These are phyloP conservation scores for Caenorhabditis japonica DNA, from an alignment of 2,888 invertebrate genomes.

Conservation along the genomic window DNA sequence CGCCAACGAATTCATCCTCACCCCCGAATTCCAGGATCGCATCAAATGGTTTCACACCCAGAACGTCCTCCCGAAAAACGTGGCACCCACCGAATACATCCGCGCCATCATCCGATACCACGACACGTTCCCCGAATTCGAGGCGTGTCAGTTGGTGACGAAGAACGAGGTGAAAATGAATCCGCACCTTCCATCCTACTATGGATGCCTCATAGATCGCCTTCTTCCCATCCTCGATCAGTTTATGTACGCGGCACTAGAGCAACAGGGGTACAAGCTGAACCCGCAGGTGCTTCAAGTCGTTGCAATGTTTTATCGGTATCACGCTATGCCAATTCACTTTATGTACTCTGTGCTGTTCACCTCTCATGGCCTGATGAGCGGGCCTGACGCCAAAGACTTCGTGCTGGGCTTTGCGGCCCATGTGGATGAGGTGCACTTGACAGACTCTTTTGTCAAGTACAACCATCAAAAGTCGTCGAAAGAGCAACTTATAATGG, in stretches of 20 bases:
- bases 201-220: conserved; percentile 59
- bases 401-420: conserved; percentile 23
- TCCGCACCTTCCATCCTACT: conserved; percentile 53
- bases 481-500: conserved; percentile 47
- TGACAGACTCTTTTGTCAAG: conserved; percentile 52
- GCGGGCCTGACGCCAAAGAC: conserved; percentile 25
- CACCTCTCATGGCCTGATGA: conserved; percentile 51
- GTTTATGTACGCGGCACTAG: conserved; percentile 62
- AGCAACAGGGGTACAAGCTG: conserved; percentile 46
- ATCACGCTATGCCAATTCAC: conserved; percentile 64
- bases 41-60: conserved; percentile 38
- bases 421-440: conserved; percentile 50
- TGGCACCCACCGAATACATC: conserved; percentile 59
- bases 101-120: conserved; percentile 63
- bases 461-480: conserved; percentile 57
- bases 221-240: conserved; percentile 63
- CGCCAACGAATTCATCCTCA: conserved; percentile 46
- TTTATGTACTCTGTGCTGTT: conserved; percentile 63
- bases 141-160: conserved; percentile 6
- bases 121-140: conserved; percentile 32
- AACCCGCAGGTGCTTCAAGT: conserved; percentile 55
- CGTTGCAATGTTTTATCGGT: conserved; percentile 67
- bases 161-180: conserved; percentile 15
- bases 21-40: conserved; percentile 38
- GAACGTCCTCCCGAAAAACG: conserved; percentile 52